A percentile compares a stretch with the other conserved stretches of the same genome.
Evolutionary conservation across 2,113 vertebrate species (phyloP).

Genomic region (Semicossyphus pulcher): DNA sequence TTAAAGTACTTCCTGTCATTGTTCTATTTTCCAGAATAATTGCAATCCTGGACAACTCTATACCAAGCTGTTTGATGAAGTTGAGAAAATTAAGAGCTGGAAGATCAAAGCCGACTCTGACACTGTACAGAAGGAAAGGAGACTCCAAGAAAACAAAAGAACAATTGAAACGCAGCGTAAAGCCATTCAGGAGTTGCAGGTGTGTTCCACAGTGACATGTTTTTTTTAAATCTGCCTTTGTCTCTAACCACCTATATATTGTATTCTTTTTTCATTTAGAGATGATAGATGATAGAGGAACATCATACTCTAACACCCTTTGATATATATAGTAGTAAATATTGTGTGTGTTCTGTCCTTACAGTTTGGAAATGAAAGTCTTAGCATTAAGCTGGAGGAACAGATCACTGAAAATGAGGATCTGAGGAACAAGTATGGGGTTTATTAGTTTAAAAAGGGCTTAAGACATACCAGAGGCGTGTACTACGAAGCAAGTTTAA

Average conservation of each 20-base stretch:
- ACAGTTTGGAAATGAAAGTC: constrained; percentile 94
- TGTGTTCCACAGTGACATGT: constrained; percentile 67
- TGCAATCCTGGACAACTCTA: constrained; percentile 86
- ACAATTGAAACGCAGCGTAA: constrained; percentile 91
- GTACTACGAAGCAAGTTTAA: neutral
- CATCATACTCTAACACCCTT: neutral
- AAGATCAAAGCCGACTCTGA: constrained; percentile 88
- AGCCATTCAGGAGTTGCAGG: constrained; percentile 95
- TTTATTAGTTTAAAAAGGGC: neutral
- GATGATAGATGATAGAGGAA: neutral
- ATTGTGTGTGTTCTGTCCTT: constrained; percentile 41
- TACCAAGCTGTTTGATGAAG: constrained; percentile 92
- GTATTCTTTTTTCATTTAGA: neutral
- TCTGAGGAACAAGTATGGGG: constrained; percentile 90
- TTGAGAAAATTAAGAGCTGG: constrained; percentile 93
- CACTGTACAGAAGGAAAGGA: constrained; percentile 88
- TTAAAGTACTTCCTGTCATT: constrained; percentile 21
- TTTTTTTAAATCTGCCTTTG: neutral
- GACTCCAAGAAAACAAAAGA: constrained; percentile 89
- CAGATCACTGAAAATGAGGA: constrained; percentile 92
- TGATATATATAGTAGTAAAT: neutral
- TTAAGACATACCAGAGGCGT: neutral
- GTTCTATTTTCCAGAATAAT: constrained; percentile 78
- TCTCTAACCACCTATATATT: too few relatives aligned
- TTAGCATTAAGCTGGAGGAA: constrained; percentile 92